Evolutionary conservation across 2,888 invertebrate species (phyloP), one percentile per base, ranked within the genome.

Genomic region (Mesorhabditis belari): DNA sequence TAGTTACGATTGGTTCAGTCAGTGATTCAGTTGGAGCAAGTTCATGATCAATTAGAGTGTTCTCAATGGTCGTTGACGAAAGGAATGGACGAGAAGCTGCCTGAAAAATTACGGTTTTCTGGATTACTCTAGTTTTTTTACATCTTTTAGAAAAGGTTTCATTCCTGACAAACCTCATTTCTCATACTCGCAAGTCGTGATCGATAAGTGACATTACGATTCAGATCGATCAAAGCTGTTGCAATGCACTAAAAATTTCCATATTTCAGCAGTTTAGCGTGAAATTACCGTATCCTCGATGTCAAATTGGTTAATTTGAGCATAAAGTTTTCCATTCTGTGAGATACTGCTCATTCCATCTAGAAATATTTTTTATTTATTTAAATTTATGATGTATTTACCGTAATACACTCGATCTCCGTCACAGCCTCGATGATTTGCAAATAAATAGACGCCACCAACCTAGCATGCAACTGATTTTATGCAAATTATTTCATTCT

Each of bases 361-460:
- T 81, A 93, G n/a, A 81, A 92, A 95, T 2, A 92, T 86, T 67
- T 96, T 86, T 75, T 92, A 35, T n/a, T 9, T 1, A 35, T n/a
- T n/a, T n/a, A n/a, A 21, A 74, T 65, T 49, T 75, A 70, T 3
- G 76, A 71, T 17, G 21, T 12, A 3, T 19, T 19, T 19, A 54
- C 25, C 24, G 81, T 92, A 95, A 81, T 92, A 95, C 2, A 91
- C 86, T 67, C 96, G 86, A 76, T 93, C 92, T 0, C 98, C 98
- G 82, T 98, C 98, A 83, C 98, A 96, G 1, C 98, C 98, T 60
- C 95, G 86, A 64, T 92, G 84, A 83, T 98, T 98, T 75, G 91
- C 89, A 82, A 91, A 96, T 77, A 96, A 83, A 83, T 98, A 98
- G 61, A 93, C 90, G 2, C 96, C 95, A 0, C 96, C 96, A 64